A percentile compares a stretch with the other conserved stretches of the same genome.
These are phyloP conservation scores for Tetanocera ferruginea DNA, from an alignment of 2,888 invertebrate species.

Conservation along the genomic window DNA sequence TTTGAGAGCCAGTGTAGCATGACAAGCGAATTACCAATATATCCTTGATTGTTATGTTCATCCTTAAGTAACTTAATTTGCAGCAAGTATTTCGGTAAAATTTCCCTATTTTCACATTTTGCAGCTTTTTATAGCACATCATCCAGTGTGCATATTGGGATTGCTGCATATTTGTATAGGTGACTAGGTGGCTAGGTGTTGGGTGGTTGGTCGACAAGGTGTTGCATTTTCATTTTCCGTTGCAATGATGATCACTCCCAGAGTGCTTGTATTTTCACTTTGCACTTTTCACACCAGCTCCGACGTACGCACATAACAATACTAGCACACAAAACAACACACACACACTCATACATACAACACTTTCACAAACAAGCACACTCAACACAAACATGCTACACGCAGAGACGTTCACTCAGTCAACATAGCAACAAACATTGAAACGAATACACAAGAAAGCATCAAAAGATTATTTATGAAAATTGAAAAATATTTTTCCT, in stretches of 20 bases:
- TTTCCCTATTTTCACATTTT: conserved; percentile 35
- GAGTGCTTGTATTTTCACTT: conserved; percentile 42
- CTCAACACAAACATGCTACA: not conserved
- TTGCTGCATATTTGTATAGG: too few species aligned
- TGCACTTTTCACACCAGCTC: conserved; percentile 26
- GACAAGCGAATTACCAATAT: conserved; percentile 18
- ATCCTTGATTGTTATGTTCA: conserved; percentile 19
- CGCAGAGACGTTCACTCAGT: not conserved
- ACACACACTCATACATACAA: conserved; percentile 12
- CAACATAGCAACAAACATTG: conserved; percentile 7
- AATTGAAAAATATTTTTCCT: conserved; percentile 59
- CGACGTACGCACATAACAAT: not conserved
- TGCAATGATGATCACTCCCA: conserved; percentile 39
- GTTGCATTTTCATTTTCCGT: conserved; percentile 8
- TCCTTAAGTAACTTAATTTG: conserved; percentile 34
- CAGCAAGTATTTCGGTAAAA: conserved; percentile 32
- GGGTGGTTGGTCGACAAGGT: not conserved
- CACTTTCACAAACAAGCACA: not conserved
- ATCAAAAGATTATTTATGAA: conserved; percentile 61
- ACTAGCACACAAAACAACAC: not conserved
- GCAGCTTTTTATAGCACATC: conserved; percentile 1
- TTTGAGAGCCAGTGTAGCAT: not conserved
- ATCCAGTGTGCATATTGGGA: not conserved
- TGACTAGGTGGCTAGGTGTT: too few species aligned
- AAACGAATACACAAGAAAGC: conserved; percentile 43